Percentiles rank a stretch among this genome's conserved stretches.
phyloP scores from a whole-genome alignment of 2,797 vertebrate species.

The Melanotaenia parkinsoni region DNA sequence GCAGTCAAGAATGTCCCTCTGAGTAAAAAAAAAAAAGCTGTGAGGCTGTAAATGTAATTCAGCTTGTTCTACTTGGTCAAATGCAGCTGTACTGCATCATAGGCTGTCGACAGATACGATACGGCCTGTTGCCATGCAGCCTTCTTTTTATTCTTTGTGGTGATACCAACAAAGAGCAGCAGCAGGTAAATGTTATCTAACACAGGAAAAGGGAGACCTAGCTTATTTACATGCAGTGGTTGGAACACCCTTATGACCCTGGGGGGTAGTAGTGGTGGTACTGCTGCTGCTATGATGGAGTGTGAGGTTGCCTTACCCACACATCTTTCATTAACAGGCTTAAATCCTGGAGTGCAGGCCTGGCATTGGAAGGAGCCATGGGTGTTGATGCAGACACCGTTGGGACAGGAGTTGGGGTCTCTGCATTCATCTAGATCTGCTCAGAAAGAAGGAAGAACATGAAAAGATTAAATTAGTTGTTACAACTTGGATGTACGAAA shows the following conservation, averaged over 20 bases:
- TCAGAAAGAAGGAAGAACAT: constrained; percentile 35
- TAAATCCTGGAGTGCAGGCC: constrained; percentile 77
- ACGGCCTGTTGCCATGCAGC: constrained; percentile 48
- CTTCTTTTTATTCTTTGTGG: constrained; percentile 41
- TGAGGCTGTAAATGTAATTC: constrained; percentile 40
- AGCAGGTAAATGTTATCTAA: constrained; percentile 59
- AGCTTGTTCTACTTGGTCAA: constrained; percentile 32
- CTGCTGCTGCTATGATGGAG: constrained; percentile 22
- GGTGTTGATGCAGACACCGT: constrained; percentile 80
- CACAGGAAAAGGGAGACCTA: constrained; percentile 64
- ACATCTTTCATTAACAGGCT: constrained; percentile 75
- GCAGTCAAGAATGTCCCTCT: constrained; percentile 32
- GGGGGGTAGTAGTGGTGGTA: constrained; percentile 5
- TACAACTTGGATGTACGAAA: constrained; percentile 20
- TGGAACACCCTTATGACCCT: constrained; percentile 30
- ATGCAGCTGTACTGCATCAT: constrained; percentile 51
- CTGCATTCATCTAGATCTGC: constrained; percentile 84
- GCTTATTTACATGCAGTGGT: constrained; percentile 53
- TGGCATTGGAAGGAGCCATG: constrained; percentile 82
- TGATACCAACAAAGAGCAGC: constrained; percentile 55
- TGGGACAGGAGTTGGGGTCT: constrained; percentile 75
- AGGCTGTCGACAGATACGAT: constrained; percentile 62
- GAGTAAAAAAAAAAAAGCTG: constrained; percentile 4
- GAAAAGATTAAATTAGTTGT: constrained; percentile 32
- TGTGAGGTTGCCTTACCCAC: constrained; percentile 76